phyloP scores from a whole-genome alignment of 2,797 vertebrate species.

The Amphiprion clarkii region DNA sequence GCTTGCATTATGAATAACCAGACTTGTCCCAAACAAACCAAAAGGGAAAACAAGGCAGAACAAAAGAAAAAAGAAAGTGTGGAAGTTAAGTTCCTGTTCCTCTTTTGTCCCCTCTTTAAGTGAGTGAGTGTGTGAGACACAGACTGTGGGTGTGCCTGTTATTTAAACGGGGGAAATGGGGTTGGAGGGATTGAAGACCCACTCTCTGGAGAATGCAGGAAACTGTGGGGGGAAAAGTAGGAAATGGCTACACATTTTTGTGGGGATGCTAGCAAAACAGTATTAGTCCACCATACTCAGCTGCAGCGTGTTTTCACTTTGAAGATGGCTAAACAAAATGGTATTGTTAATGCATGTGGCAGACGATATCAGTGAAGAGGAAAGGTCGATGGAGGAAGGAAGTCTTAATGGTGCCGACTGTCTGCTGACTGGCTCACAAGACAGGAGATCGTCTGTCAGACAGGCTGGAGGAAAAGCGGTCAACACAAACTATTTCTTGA shows the following conservation, averaged over 20 bases:
- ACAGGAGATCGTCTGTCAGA: slow-evolving; percentile 10
- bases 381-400: slow-evolving; percentile 53
- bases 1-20: slow-evolving; percentile 54
- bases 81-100: slow-evolving; percentile 46
- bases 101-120: slow-evolving; percentile 27
- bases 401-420: slow-evolving; percentile 42
- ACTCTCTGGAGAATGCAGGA: slow-evolving; percentile 53
- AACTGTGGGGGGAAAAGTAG: slow-evolving; percentile 44
- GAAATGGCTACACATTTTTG: slow-evolving; percentile 60
- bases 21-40: slow-evolving; percentile 25
- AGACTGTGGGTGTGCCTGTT: slow-evolving; percentile 36
- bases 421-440: slow-evolving; percentile 24
- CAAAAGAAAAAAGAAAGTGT: slow-evolving; percentile 64
- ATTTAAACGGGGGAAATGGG: slow-evolving; percentile 38
- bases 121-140: slow-evolving; percentile 1
- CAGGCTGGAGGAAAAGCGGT: background rate
- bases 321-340: slow-evolving; percentile 56
- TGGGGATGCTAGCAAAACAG: slow-evolving; percentile 31
- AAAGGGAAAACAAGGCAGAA: slow-evolving; percentile 48
- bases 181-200: slow-evolving; percentile 9
- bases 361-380: slow-evolving; percentile 26
- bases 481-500: background rate
- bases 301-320: slow-evolving; percentile 38
- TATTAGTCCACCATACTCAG: slow-evolving; percentile 35
- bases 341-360: slow-evolving; percentile 49